Evolutionary conservation across 2,797 vertebrate species (phyloP), one percentile per base, ranked within the genome.

Genomic region (Brachymystax lenok): DNA sequence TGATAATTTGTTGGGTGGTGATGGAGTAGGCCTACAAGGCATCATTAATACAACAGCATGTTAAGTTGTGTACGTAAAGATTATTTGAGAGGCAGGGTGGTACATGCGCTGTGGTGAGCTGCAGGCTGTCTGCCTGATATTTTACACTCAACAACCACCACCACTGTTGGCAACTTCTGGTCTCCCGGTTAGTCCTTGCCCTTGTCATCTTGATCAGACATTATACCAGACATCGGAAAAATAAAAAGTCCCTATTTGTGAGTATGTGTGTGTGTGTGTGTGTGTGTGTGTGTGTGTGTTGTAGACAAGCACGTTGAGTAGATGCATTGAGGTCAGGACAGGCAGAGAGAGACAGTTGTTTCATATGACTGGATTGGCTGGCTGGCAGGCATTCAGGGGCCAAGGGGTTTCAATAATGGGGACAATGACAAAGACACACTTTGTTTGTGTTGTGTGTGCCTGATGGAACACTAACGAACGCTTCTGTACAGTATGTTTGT

Each of bases 91-190:
- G 12, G 10, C 40, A 46, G 40, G 40, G 40, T 46, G 40, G 40
- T 46, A 13, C 40, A 46, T 46, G 40, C 0, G 8, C 0, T 13
- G 40, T 46, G 40, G 40, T 46, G 10, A n/a, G 1, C 19, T 59
- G 5, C 54, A 56, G 5, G 8, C 10, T 10, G 40, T 46, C 40
- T 13, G 10, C 40, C 10, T 56, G 54, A 56, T 56, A 56, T 56
- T 66, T 66, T 66, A 30, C 10, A 66, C 24, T 28, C 54, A 74
- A 77, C 67, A 81, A 74, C 77, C 69, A 80, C n/a, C 73, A 54
- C 72, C 72, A 70, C 81, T 56, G 19, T 56, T n/a, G 54, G 1
- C 54, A 56, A 56, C 14, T 12, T 46, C 54, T 59, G 10, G 59
- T 63, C 59, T 24, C 59, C 56, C 3, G n/a, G 19, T 19, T 59